Base-by-base conservation (phyloP, 2,888 invertebrate genomes). In the Mythimna pallens region DNA sequence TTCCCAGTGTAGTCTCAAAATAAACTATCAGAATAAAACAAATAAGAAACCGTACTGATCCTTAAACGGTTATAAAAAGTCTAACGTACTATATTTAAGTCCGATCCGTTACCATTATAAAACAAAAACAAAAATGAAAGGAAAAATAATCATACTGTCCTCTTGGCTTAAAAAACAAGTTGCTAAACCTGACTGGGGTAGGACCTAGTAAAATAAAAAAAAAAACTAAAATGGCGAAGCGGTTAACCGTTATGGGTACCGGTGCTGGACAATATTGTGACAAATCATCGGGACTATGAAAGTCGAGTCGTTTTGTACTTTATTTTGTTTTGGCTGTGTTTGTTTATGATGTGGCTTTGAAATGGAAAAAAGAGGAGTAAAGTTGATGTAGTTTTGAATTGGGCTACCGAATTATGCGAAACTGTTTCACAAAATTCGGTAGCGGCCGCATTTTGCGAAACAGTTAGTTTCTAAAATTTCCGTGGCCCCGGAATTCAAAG, bases 191-290 rank as follows among this genome's bases (percentile, higher is more conserved):
- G 86, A 83, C 78, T 76, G 76, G 73, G 83, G 79, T 78, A 80
- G 83, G 22, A 86, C 85, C 87, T 84, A 90, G 90, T 89, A 90
- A 89, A 86, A 86, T 88, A 92, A 91, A 92, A 47, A 92, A 67
- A 87, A 90, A 81, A 86, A 91, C 89, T 90, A 86, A 87, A 89
- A 88, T 86, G 73, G 80, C 79, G 76, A 83, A 80, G 72, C 78
- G 65, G 69, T 64, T 81, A 87, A 92, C 96, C 94, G 95, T 95
- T 96, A 93, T 70, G 62, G 65, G 69, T 88, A 88, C 87, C 88
- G 89, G 83, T 86, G 79, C 78, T 80, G 81, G 68, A 78, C 88
- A 82, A 85, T 90, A 88, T 86, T 87, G 89, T 87, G 89, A 92
- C 92, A 92, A 92, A 91, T 91, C 87, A 89, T 78, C 72, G 52